These are phyloP conservation scores for Pycnomerus fuliginosus DNA, from an alignment of 2,888 invertebrate genomes.

Conservation along the genomic window DNA sequence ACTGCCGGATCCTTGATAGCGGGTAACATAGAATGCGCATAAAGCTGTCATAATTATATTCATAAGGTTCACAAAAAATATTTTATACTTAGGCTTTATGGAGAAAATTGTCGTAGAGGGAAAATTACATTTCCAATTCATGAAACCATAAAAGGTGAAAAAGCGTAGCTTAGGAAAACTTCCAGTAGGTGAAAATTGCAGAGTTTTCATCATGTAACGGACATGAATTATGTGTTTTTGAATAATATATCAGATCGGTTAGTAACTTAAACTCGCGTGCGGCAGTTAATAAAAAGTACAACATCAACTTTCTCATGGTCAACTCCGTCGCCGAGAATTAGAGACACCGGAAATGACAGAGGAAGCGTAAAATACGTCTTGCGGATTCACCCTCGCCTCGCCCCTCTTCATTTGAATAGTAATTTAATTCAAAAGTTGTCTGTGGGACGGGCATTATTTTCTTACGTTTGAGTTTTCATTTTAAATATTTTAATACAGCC, in stretches of 20 bases:
- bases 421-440: slow-evolving; percentile 47
- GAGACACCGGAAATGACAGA: slow-evolving; percentile 42
- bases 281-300: too few species aligned
- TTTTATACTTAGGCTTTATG: slow-evolving; percentile 44
- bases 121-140: slow-evolving; percentile 53
- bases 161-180: slow-evolving; percentile 17
- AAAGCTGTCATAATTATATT: slow-evolving; percentile 44
- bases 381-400: too few species aligned
- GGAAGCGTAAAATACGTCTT: slow-evolving; percentile 47
- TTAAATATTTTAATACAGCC: slow-evolving; percentile 45
- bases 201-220: slow-evolving; percentile 21
- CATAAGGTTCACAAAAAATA: slow-evolving; percentile 43
- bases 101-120: slow-evolving; percentile 41
- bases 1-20: slow-evolving; percentile 9
- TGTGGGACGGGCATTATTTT: slow-evolving; percentile 37
- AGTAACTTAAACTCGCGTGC: slow-evolving; percentile 21
- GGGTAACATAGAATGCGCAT: slow-evolving; percentile 31
- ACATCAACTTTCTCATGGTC: too few species aligned
- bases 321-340: too few species aligned
- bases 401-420: slow-evolving; percentile 49
- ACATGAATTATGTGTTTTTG: slow-evolving; percentile 22
- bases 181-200: slow-evolving; percentile 23
- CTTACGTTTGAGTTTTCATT: slow-evolving; percentile 44
- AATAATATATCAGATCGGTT: slow-evolving; percentile 20
- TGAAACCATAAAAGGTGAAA: slow-evolving; percentile 38